These are phyloP conservation scores for Rostratula benghalensis DNA, from an alignment of 2,113 vertebrate genomes.

Conservation along the genomic window DNA sequence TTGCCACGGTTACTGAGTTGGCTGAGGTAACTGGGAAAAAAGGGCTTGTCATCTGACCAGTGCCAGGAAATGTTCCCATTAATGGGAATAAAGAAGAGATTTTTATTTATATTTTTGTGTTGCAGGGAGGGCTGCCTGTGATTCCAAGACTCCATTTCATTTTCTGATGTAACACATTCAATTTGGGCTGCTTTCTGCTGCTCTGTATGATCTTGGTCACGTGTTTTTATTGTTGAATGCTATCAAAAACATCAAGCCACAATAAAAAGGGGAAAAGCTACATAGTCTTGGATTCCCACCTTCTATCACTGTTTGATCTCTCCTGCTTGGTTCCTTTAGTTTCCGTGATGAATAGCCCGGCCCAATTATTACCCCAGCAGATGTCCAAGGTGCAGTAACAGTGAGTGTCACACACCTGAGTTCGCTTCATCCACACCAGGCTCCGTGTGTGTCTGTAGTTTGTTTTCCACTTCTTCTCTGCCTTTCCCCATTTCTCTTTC, in stretches of 20 bases:
- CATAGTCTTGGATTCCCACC: neutral
- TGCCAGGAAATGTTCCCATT: conserved; percentile 38
- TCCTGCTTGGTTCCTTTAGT: neutral
- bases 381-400: neutral
- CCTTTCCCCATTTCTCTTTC: neutral
- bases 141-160: neutral
- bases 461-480: neutral
- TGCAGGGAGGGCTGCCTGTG: neutral
- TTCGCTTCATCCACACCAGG: neutral
- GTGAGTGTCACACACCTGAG: neutral
- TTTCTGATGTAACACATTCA: accelerated
- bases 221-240: neutral
- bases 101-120: neutral
- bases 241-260: neutral
- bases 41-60: neutral
- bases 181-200: neutral
- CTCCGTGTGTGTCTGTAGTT: neutral
- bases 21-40: conserved; percentile 26
- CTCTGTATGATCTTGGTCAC: neutral
- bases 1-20: conserved; percentile 49
- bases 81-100: neutral
- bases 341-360: neutral
- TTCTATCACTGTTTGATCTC: neutral
- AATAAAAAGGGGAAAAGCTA: neutral
- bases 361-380: neutral